These are phyloP conservation scores for Adela reaumurella DNA, from an alignment of 2,888 invertebrate species.

Conservation along the genomic window DNA sequence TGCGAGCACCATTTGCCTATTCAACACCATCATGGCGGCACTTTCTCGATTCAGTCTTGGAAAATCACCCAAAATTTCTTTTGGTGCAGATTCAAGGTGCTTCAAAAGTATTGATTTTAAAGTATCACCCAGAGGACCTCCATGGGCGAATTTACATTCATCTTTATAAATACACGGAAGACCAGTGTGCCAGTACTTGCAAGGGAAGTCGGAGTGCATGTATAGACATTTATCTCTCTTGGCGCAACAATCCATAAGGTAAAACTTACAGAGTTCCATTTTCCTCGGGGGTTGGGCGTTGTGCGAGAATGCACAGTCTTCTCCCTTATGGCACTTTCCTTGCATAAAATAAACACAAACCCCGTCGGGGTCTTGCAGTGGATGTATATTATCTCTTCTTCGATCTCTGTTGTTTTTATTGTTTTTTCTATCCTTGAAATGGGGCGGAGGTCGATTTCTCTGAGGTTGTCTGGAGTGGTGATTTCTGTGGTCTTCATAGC, in stretches of 20 bases:
- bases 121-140: constrained; percentile 78
- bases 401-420: constrained; percentile 36
- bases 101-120: constrained; percentile 62
- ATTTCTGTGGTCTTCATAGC: constrained; percentile 50
- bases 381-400: constrained; percentile 38
- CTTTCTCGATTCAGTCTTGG: constrained; percentile 77
- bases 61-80: constrained; percentile 88
- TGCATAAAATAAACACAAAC: constrained; percentile 84
- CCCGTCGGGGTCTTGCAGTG: constrained; percentile 63
- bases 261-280: constrained; percentile 94
- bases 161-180: constrained; percentile 76
- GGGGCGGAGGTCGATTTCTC: constrained; percentile 30
- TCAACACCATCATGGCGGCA: constrained; percentile 58
- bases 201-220: constrained; percentile 96
- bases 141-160: constrained; percentile 94
- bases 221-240: constrained; percentile 94
- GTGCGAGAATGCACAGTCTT: constrained; percentile 85
- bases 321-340: constrained; percentile 83
- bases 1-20: constrained; percentile 39
- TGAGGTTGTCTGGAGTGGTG: constrained; percentile 41
- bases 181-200: constrained; percentile 95
- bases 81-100: constrained; percentile 87
- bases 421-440: constrained; percentile 44
- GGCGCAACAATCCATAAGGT: constrained; percentile 91
- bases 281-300: constrained; percentile 78